Evolutionary conservation across 2,888 invertebrate species (phyloP), one percentile per base, ranked within the genome.

Genomic region (Andricus curvator): DNA sequence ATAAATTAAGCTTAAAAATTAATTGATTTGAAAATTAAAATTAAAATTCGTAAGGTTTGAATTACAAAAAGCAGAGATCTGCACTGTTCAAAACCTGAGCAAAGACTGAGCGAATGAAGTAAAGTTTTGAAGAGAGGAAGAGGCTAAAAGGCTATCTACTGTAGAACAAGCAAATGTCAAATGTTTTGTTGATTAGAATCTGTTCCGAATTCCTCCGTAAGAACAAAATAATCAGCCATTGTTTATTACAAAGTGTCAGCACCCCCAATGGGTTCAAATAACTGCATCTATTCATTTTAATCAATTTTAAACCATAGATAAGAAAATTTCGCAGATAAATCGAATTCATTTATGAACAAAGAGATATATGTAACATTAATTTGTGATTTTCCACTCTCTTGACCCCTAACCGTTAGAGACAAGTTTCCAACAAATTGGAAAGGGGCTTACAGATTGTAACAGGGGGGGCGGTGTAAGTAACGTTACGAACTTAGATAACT

Each of bases 91-190:
- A 88, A 88, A 89, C 85, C 87, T 84, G 80, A 82, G 79, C 80
- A 84, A 77, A 85, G 85, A 90, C 90, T 90, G 88, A 87, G 85
- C 82, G 82, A 85, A 85, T 86, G 79, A 85, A 85, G 82, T 87
- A 85, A 82, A 82, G 85, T 83, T 82, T 81, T 80, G 60, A 83
- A 85, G 86, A 84, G 83, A 86, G 86, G 83, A 85, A 82, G 78
- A 85, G 89, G 88, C 89, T 89, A 85, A 77, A 41, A 88, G 88
- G 88, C 85, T 89, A 89, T 90, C 90, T 83, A 77, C 76, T 82
- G 81, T 77, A 82, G 79, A 81, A 79, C 81, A 84, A 83, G 84
- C 80, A 51, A 81, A 74, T 70, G 66, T 80, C 81, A 78, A 85
- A 85, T 80, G 78, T 86, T 80, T 83, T 44, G 62, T 62, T 83